These are phyloP conservation scores for Brachionus manjavacas DNA, from an alignment of 1,140 invertebrate genomes.

Conservation along the genomic window DNA sequence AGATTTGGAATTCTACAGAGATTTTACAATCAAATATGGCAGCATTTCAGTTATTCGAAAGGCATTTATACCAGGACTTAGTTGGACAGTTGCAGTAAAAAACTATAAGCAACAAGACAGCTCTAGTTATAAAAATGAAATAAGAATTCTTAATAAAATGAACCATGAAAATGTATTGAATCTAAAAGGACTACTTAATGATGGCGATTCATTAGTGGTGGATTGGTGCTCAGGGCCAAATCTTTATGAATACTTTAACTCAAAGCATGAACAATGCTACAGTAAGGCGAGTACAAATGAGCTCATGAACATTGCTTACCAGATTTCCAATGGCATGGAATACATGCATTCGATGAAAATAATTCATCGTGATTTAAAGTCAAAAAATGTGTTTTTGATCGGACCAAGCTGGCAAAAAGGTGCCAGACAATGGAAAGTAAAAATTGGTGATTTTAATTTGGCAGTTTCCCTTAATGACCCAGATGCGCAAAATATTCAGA, in stretches of 20 bases:
- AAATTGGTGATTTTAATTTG: constrained; percentile 98
- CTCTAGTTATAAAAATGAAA: constrained; percentile 57
- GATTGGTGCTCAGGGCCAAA: constrained; percentile 55
- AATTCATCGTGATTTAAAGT: constrained; percentile 56
- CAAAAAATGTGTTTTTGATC: constrained; percentile 52
- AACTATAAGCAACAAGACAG: not conserved
- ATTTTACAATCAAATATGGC: not conserved
- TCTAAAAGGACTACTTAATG: constrained; percentile 85
- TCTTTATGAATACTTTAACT: constrained; percentile 50
- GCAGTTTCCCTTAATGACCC: constrained; percentile 94
- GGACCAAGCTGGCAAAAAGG: not conserved
- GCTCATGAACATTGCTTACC: constrained; percentile 58
- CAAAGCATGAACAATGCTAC: constrained; percentile 64
- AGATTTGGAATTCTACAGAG: not conserved
- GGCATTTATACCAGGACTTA: not conserved
- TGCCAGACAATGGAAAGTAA: constrained; percentile 67
- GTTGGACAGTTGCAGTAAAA: not conserved
- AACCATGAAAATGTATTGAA: constrained; percentile 81
- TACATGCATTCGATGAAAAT: constrained; percentile 55
- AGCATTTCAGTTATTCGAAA: not conserved
- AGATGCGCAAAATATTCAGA: constrained; percentile 60
- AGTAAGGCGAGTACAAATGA: constrained; percentile 53
- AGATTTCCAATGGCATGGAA: constrained; percentile 54
- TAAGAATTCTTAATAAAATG: constrained; percentile 77
- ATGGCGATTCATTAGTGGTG: constrained; percentile 79